These are phyloP conservation scores for Albula goreensis DNA, from an alignment of 2,113 vertebrate species.

Conservation along the genomic window DNA sequence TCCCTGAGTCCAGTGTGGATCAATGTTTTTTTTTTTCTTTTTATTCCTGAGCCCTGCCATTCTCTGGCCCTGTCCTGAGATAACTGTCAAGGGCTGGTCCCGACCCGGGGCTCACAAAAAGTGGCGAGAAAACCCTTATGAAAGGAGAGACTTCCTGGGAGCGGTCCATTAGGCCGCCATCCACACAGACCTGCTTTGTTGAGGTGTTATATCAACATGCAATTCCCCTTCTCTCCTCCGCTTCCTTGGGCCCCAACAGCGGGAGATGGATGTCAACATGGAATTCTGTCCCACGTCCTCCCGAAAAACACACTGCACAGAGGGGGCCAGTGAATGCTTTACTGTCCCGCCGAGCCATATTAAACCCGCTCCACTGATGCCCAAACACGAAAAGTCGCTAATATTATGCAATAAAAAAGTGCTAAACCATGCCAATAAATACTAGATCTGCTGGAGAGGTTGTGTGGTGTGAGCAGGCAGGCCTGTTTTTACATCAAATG, in stretches of 20 bases:
- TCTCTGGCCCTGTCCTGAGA: background rate
- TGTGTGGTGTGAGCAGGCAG: background rate
- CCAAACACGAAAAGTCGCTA: background rate
- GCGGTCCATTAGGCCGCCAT: conserved; percentile 63
- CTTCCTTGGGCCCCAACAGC: conserved; percentile 69
- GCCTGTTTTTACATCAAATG: conserved; percentile 8
- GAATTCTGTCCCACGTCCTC: conserved; percentile 52
- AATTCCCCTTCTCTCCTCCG: conserved; percentile 57
- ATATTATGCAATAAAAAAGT: conserved; percentile 17
- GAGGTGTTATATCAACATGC: conserved; percentile 75
- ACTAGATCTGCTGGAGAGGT: background rate
- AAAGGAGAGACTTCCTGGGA: conserved; percentile 33
- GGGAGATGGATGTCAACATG: conserved; percentile 75
- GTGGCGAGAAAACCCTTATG: background rate
- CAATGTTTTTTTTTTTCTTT: background rate
- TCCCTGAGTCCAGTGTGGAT: background rate
- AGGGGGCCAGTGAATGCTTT: background rate
- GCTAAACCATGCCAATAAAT: conserved; percentile 12
- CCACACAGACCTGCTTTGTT: conserved; percentile 73
- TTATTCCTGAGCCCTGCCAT: too few relatives aligned
- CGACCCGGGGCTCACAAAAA: background rate
- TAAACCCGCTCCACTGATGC: background rate
- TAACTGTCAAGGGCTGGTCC: background rate
- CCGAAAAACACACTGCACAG: background rate
- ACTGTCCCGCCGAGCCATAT: background rate